phyloP scores from a whole-genome alignment of 2,113 vertebrate genomes.

The Phrynosoma blainvillii region DNA sequence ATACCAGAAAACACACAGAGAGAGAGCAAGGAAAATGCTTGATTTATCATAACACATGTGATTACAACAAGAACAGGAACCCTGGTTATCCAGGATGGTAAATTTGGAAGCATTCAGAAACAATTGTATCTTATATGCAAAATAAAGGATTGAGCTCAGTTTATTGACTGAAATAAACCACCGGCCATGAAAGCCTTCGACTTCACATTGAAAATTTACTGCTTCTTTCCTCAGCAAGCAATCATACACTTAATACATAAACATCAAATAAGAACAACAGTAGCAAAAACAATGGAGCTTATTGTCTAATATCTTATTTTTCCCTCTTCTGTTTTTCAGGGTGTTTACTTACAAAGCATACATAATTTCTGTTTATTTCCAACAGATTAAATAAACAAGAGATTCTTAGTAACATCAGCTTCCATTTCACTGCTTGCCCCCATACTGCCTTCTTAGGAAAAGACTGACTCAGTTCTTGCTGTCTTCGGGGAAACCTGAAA shows the following conservation, averaged over 20 bases:
- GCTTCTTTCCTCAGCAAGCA: constrained; percentile 38
- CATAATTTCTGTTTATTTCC: background rate
- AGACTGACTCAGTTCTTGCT: constrained; percentile 14
- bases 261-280: too few relatives aligned
- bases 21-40: too few relatives aligned
- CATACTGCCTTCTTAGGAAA: background rate
- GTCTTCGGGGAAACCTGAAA: constrained; percentile 45
- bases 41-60: too few relatives aligned
- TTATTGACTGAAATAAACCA: constrained; percentile 17
- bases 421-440: constrained; percentile 4
- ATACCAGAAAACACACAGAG: too few relatives aligned
- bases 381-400: constrained; percentile 14
- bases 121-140: background rate
- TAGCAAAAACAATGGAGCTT: background rate
- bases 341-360: background rate
- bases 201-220: background rate
- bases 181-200: too few relatives aligned
- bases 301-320: constrained; percentile 13
- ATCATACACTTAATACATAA: background rate
- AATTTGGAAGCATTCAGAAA: background rate
- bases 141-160: constrained; percentile 11
- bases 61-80: background rate
- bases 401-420: background rate
- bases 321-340: constrained; percentile 14
- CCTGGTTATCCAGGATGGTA: background rate